Evolutionary conservation across 2,888 invertebrate genomes (phyloP).

Genomic region (Apamea epomidion): DNA sequence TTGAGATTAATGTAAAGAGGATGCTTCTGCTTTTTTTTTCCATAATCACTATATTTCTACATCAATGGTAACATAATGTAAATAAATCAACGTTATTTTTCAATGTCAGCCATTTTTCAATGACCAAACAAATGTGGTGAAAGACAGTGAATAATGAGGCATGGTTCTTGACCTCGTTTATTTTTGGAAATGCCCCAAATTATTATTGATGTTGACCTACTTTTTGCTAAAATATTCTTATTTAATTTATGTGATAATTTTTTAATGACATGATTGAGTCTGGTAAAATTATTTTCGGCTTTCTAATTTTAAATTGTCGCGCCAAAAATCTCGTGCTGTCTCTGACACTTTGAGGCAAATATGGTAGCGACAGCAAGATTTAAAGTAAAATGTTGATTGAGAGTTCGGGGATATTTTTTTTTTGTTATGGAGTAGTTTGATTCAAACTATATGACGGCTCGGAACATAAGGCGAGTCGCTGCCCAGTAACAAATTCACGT

Average conservation of each 20-base stretch:
- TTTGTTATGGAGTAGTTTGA: neutral
- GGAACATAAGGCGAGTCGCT: neutral
- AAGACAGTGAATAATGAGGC: slow-evolving; percentile 45
- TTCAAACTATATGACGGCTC: neutral
- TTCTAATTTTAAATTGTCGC: neutral
- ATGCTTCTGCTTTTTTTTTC: slow-evolving; percentile 14
- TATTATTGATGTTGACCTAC: slow-evolving; percentile 36
- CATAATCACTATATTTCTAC: neutral
- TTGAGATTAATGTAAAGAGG: slow-evolving; percentile 1
- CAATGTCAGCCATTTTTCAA: slow-evolving; percentile 33
- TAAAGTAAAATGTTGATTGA: neutral
- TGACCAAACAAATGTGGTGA: slow-evolving; percentile 36
- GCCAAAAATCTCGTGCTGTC: neutral
- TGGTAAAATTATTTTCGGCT: neutral
- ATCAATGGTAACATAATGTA: slow-evolving; percentile 13
- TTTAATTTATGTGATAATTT: slow-evolving; percentile 9
- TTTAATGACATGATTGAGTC: slow-evolving; percentile 13
- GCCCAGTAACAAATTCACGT: neutral
- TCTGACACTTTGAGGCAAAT: neutral
- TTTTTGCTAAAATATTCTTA: slow-evolving; percentile 29
- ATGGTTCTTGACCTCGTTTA: slow-evolving; percentile 38
- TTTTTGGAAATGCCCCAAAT: slow-evolving; percentile 56
- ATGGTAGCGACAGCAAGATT: neutral
- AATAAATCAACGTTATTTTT: slow-evolving; percentile 20
- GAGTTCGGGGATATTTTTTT: neutral